A percentile compares a stretch with the other conserved stretches of the same genome.
phyloP scores from a whole-genome alignment of 64 coral and sea anemone species.

The Dendronephthya gigantea region DNA sequence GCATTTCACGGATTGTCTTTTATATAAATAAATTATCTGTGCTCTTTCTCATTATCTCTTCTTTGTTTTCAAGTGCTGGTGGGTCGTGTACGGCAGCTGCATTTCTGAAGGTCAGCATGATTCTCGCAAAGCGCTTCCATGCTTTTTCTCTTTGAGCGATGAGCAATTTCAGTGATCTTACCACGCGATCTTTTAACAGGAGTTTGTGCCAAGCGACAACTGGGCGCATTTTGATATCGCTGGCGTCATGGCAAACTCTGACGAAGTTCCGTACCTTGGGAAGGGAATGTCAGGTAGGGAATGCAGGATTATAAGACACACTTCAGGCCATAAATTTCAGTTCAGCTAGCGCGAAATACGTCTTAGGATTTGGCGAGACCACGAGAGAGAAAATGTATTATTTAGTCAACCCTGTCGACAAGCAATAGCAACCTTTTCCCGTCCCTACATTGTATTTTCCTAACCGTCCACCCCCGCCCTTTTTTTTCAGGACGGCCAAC shows the following conservation, averaged over 20 bases:
- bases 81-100: slow-evolving; percentile 82
- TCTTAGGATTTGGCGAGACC: no score
- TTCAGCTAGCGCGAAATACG: no score
- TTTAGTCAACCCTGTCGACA: neutral
- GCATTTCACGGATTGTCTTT: no score
- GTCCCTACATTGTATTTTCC: neutral
- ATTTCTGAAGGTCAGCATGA: slow-evolving; percentile 65
- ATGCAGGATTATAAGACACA: neutral
- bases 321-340: neutral
- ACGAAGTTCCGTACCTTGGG: slow-evolving; percentile 82
- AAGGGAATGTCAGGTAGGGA: slow-evolving; percentile 86
- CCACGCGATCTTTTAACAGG: no score
- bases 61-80: slow-evolving; percentile 46
- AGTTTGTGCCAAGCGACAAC: slow-evolving; percentile 61
- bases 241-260: slow-evolving; percentile 75
- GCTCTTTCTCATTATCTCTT: neutral
- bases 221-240: slow-evolving; percentile 97
- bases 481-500: slow-evolving; percentile 64
- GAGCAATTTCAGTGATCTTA: neutral
- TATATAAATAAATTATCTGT: no score
- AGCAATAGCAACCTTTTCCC: neutral
- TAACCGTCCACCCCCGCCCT: neutral
- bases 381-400: no score
- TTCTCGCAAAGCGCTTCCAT: no score
- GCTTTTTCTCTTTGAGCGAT: neutral